Percentiles rank a stretch among this genome's conserved stretches.
Conservation (phyloP, 2,113 vertebrate genomes). For the Patagioenas fasciata region DNA sequence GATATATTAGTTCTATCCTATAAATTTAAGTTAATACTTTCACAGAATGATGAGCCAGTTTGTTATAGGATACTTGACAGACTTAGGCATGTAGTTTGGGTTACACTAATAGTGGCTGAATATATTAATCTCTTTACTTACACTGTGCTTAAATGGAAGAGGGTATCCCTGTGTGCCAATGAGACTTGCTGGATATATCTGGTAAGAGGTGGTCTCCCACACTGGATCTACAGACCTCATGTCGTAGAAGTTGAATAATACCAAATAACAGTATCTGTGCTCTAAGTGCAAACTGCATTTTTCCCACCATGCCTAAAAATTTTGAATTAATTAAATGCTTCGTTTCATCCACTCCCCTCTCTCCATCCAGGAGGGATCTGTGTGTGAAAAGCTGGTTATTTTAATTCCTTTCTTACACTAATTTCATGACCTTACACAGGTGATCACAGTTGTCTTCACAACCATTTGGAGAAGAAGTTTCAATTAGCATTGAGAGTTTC, state of each 20-base stretch:
- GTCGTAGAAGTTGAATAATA: neutral
- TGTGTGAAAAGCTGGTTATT: neutral
- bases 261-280: neutral
- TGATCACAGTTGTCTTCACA: neutral
- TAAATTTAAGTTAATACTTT: slow-evolving; percentile 8
- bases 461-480: neutral
- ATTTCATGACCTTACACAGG: neutral
- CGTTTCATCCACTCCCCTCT: neutral
- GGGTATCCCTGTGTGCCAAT: neutral
- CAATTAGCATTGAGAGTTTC: neutral
- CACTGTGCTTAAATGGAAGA: neutral
- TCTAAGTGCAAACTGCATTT: neutral
- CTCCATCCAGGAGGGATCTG: neutral
- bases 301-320: neutral
- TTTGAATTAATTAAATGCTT: neutral
- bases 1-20: neutral
- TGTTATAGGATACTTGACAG: neutral
- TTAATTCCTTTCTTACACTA: neutral
- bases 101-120: neutral
- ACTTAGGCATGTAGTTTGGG: neutral
- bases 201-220: neutral
- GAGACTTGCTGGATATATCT: neutral
- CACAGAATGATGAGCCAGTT: neutral
- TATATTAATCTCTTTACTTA: neutral
- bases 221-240: neutral